A percentile compares a stretch with the other conserved stretches of the same genome.
These are phyloP conservation scores for Reinhardtius hippoglossoides DNA, from an alignment of 2,113 vertebrate species.

Conservation along the genomic window DNA sequence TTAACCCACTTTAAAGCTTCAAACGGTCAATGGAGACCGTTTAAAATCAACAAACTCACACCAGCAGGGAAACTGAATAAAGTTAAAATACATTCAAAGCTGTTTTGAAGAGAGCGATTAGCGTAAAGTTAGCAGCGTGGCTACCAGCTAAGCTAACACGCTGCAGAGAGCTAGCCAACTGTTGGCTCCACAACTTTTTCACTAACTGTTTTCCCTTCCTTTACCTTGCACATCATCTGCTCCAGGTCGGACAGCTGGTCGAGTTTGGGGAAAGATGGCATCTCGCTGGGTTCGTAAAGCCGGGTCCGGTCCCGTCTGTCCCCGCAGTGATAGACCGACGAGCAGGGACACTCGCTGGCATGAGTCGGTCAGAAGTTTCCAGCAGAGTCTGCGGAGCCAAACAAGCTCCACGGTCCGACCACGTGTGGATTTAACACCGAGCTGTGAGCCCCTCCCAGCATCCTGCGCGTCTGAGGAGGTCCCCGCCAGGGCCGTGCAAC, in stretches of 20 bases:
- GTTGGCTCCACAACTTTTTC: slow-evolving; percentile 37
- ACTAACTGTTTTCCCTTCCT: neutral
- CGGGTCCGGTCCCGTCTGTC: slow-evolving; percentile 44
- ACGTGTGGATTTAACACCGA: slow-evolving; percentile 83
- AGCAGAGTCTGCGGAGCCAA: slow-evolving; percentile 43
- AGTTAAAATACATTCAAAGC: neutral
- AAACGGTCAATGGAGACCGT: too few relatives aligned
- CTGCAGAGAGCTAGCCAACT: slow-evolving; percentile 37
- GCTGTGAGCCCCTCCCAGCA: slow-evolving; percentile 51
- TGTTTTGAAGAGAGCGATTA: too few relatives aligned
- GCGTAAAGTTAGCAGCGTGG: slow-evolving; percentile 27
- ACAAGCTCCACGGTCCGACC: slow-evolving; percentile 59
- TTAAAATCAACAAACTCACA: neutral
- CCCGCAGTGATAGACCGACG: slow-evolving; percentile 44
- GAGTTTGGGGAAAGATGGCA: slow-evolving; percentile 78
- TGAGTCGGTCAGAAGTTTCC: slow-evolving; percentile 66
- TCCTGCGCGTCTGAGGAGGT: neutral
- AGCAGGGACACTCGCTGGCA: slow-evolving; percentile 42
- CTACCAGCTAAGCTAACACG: slow-evolving; percentile 54
- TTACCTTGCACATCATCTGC: slow-evolving; percentile 82
- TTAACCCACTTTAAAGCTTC: neutral
- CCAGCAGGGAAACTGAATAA: neutral
- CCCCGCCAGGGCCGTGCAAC: neutral
- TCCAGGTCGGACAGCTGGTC: slow-evolving; percentile 77
- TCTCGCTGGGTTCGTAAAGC: slow-evolving; percentile 36